Base-by-base conservation (phyloP, 1,140 invertebrate species). In the Archivesica marissinica region DNA sequence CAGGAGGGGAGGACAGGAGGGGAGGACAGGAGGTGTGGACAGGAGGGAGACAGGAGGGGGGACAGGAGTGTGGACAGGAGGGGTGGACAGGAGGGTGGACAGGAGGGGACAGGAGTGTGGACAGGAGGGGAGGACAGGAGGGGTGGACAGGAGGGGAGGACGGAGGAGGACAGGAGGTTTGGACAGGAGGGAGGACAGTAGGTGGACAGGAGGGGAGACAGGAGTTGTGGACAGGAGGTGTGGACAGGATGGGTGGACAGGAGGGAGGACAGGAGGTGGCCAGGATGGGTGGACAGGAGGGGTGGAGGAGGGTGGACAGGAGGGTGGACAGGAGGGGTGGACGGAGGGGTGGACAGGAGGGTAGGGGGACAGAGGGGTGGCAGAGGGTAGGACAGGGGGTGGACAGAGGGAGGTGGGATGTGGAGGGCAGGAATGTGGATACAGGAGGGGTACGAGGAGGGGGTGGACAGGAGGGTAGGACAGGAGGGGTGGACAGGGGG, bases 201-300 rank as follows among this genome's bases (percentile, higher is more conserved):
- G 33, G 66, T 11, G 72, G 75, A 33, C 15, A 72, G 75, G 33
- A 30, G 30, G 56, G 66, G 59, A 78, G 75, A 33, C 15, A 33
- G 23, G 25, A 30, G 30, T 17, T 17, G 59, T 13, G 75, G 38
- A 30, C 15, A 35, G 33, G 56, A 33, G 33, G 66, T 11, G 72
- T 59, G 39, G 23, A 72, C 15, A 25, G 75, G 30, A 30, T n/a
- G n/a, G n/a, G n/a, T n/a, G n/a, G n/a, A n/a, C n/a, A n/a, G n/a
- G n/a, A n/a, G n/a, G n/a, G n/a, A n/a, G n/a, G n/a, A n/a, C n/a
- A n/a, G n/a, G n/a, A n/a, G n/a, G n/a, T n/a, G n/a, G n/a, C n/a
- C n/a, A n/a, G n/a, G n/a, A n/a, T n/a, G n/a, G n/a, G n/a, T n/a
- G n/a, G n/a, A n/a, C n/a, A n/a, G n/a, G n/a, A 33, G 75, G 23